Percentiles rank a stretch among this genome's conserved stretches.
Evolutionary conservation across 2,888 invertebrate genomes (phyloP).

Genomic region (Apamea sordens): DNA sequence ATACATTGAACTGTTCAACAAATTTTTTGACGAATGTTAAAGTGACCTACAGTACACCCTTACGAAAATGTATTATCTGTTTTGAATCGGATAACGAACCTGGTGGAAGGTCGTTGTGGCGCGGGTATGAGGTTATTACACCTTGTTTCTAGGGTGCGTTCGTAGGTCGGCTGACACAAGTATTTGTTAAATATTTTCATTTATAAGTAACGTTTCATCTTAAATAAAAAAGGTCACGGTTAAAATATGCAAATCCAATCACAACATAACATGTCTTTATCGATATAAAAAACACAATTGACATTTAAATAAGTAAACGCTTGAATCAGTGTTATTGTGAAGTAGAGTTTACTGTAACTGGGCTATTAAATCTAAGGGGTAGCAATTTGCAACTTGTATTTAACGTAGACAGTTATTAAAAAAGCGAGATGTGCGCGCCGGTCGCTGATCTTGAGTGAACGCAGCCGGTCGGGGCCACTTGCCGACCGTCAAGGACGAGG

Average conservation of each 20-base stretch:
- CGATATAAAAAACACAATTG: neutral
- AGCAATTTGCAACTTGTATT: neutral
- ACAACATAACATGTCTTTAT: neutral
- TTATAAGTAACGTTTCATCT: constrained; percentile 22
- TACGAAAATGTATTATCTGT: constrained; percentile 73
- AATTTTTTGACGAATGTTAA: constrained; percentile 51
- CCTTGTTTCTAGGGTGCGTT: constrained; percentile 81
- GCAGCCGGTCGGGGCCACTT: constrained; percentile 56
- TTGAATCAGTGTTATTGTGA: constrained; percentile 1
- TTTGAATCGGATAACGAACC: constrained; percentile 80
- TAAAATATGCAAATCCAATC: constrained; percentile 10
- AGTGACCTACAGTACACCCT: constrained; percentile 67
- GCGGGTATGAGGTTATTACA: constrained; percentile 82
- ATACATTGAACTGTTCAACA: constrained; percentile 49
- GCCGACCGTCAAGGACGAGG: constrained; percentile 63
- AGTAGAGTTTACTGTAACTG: neutral
- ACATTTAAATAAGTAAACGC: constrained; percentile 6
- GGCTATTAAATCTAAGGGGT: neutral
- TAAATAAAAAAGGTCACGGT: constrained; percentile 11
- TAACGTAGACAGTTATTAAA: constrained; percentile 16
- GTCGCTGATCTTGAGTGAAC: constrained; percentile 64
- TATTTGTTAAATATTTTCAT: constrained; percentile 36
- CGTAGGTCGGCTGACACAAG: constrained; percentile 71
- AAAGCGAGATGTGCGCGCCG: constrained; percentile 44
- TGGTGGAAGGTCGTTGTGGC: constrained; percentile 78